Base-by-base conservation (phyloP, 2,113 vertebrate species). In the Eolophus roseicapilla region DNA sequence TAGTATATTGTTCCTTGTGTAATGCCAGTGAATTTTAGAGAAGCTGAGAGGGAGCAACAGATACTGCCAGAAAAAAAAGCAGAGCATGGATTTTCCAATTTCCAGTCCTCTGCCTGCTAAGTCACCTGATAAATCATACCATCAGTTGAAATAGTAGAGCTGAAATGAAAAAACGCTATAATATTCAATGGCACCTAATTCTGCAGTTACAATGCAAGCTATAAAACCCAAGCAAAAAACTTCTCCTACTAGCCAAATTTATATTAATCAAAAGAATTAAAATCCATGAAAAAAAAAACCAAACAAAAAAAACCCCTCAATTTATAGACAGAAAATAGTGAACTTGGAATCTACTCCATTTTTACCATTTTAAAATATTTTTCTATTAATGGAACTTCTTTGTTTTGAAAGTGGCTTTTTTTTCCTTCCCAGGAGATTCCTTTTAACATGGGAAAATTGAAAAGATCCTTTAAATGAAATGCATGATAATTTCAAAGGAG, bases 401-500 rank as follows among this genome's bases (percentile, higher is more conserved):
- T 92, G 17, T 79, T 87, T 77, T 88, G 20, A 53, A 76, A 76
- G 24, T 43, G 31, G 9, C 13, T 65, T 75, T 86, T n/a, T 69
- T 81, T 76, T 21, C 3, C 43, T 41, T 94, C 78, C 68, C 82
- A 62, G 74, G 90, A 87, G 68, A 64, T 83, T 87, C 17, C 17
- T 44, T 89, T 55, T 82, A 86, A 76, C 49, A 43, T 94, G 95
- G 81, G 84, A 97, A 96, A 85, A 79, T 4, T 47, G 17, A 47
- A 86, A 85, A 90, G 80, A 47, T 82, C 6, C 52, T 70, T 74
- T 90, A 75, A 90, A 67, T 95, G 29, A 91, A 78, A 89, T 85
- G 43, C 28, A 63, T 43, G 33, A 69, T n/a, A 27, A 86, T 93
- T 97, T 96, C 93, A 92, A 97, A 94, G 82, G 37, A 82, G 35